Conservation (phyloP, 2,888 invertebrate genomes). For the Mesorhabditis sp. region DNA sequence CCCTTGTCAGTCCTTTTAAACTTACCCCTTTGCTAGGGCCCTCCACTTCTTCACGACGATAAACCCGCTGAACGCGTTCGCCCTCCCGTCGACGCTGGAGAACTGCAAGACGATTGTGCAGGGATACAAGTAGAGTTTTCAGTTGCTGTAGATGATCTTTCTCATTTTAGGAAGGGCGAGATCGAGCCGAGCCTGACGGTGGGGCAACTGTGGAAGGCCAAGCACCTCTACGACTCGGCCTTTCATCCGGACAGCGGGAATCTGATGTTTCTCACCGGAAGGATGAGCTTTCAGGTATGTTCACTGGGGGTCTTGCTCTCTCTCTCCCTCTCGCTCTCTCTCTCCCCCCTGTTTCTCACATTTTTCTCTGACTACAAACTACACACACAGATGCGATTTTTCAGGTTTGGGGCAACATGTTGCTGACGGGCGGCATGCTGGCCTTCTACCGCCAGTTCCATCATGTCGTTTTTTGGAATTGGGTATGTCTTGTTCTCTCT, state of each 20-base stretch:
- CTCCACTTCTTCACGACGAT: constrained; percentile 84
- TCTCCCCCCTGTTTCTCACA: too few species aligned
- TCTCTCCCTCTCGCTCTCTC: neutral
- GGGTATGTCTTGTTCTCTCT: constrained; percentile 61
- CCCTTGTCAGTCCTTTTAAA: too few species aligned
- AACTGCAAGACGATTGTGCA: constrained; percentile 74
- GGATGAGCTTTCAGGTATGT: constrained; percentile 90
- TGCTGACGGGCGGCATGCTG: constrained; percentile 93
- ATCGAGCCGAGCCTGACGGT: constrained; percentile 68
- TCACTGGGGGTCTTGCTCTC: neutral
- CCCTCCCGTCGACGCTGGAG: constrained; percentile 70
- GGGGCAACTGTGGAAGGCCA: constrained; percentile 82
- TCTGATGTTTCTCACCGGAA: constrained; percentile 82
- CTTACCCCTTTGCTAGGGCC: constrained; percentile 72
- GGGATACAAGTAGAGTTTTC: constrained; percentile 69
- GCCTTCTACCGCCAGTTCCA: constrained; percentile 81
- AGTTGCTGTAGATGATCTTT: neutral
- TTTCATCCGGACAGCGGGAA: constrained; percentile 97
- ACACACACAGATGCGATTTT: too few species aligned
- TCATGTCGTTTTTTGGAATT: constrained; percentile 93
- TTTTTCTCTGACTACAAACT: too few species aligned
- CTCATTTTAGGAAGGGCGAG: constrained; percentile 60
- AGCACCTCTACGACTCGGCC: constrained; percentile 91
- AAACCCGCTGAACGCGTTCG: constrained; percentile 85
- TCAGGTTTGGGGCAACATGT: constrained; percentile 81